Base-by-base conservation (phyloP, 2,888 invertebrate genomes). In the Sarcophaga variegata region DNA sequence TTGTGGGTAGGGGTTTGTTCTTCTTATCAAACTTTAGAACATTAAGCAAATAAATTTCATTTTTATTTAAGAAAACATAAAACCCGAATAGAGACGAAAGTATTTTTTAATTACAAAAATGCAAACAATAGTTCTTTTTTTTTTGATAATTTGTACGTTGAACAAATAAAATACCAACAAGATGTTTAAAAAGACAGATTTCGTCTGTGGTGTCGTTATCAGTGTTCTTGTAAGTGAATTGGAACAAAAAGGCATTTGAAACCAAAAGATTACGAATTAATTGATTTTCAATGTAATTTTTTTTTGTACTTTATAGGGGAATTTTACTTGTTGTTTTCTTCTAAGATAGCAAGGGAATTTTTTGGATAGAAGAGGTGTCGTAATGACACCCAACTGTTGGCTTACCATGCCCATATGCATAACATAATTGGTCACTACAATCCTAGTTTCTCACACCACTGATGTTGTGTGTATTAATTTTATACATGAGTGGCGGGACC, bases 211-310 rank as follows among this genome's bases (percentile, higher is more conserved):
- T 17, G 10, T 78, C 54, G 81, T 86, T 86, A 86, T 86, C 86
- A 83, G 25, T 76, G 20, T 76, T 70, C 62, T 64, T 20, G 45
- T 3, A 37, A 25, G 37, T 27, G 59, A 77, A 63, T 22, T 27
- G 45, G 27, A 76, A 76, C 64, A 78, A 45, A 60, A 20, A 25
- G 49, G 10, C n/a, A 49, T 49, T n/a, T 22, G 14, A 45, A 60
- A 49, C 47, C 12, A 59, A 47, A 37, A 78, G 83, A 54, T 54
- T 88, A 87, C 88, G 89, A 75, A 88, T 89, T 92, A 91, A 91
- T 91, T 92, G 91, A 89, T 91, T 91, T 91, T 90, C 90, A 91
- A 90, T 90, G 90, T 90, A 91, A 89, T 17, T 54, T 54, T 54
- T 49, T 49, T 4, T 54, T 14, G 1, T 54, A 17, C 14, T 54